These are phyloP conservation scores for Procavia capensis DNA, from an alignment of 2,113 vertebrate genomes.

Conservation along the genomic window DNA sequence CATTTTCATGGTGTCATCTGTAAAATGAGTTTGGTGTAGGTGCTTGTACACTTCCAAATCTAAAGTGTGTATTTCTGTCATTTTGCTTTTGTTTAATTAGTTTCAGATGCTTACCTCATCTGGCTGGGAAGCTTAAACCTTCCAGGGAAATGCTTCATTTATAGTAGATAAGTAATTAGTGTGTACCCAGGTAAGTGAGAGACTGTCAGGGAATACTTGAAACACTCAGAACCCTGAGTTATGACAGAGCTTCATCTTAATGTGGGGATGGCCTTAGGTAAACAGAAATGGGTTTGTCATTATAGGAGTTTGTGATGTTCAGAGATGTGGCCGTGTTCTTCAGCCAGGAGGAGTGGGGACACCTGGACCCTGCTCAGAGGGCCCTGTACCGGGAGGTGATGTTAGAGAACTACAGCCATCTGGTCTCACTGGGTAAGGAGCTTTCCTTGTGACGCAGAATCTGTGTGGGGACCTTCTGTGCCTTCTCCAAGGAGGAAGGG, in stretches of 20 bases:
- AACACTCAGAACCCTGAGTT: neutral
- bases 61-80: neutral
- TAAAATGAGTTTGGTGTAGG: neutral
- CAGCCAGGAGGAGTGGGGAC: slow-evolving; percentile 77
- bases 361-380: slow-evolving; percentile 68
- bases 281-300: slow-evolving; percentile 39
- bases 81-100: neutral
- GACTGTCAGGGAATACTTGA: neutral
- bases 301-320: slow-evolving; percentile 76
- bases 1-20: neutral
- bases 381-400: slow-evolving; percentile 79
- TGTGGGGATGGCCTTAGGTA: neutral
- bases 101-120: neutral
- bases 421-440: slow-evolving; percentile 74
- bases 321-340: slow-evolving; percentile 80
- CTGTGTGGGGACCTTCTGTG: neutral
- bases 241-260: neutral
- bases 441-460: neutral
- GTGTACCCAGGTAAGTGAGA: neutral
- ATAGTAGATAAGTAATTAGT: neutral
- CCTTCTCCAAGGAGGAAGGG: neutral
- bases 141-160: neutral
- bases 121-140: neutral
- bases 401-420: slow-evolving; percentile 77
- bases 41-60: neutral